Evolutionary conservation across 2,797 vertebrate genomes (phyloP).

Genomic region (Denticeps clupeoides): DNA sequence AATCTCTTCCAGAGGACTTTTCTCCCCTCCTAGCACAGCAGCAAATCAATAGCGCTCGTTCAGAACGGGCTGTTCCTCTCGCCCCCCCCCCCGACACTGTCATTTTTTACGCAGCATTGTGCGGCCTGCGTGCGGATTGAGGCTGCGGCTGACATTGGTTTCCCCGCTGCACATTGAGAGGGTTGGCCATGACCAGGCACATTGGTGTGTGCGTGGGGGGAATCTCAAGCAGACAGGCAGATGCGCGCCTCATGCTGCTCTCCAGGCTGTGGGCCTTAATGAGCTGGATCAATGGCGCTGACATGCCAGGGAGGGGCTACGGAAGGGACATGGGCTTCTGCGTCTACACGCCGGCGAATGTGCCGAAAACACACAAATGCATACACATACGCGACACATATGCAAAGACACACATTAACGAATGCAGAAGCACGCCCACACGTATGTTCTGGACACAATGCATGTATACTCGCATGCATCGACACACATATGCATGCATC

Average conservation of each 20-base stretch:
- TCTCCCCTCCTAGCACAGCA: slow-evolving; percentile 7
- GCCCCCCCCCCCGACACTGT: slow-evolving; percentile 7
- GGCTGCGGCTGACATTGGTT: slow-evolving; percentile 3
- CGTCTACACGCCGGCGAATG: too few species aligned
- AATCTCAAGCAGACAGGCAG: slow-evolving; percentile 6
- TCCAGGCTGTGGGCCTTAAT: slow-evolving; percentile 24
- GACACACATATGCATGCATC: too few species aligned
- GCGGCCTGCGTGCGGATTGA: slow-evolving; percentile 5
- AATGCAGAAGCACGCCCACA: too few species aligned
- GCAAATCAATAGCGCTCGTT: slow-evolving; percentile 18
- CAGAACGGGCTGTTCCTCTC: not conserved
- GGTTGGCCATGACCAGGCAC: slow-evolving; percentile 21
- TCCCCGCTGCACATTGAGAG: not conserved
- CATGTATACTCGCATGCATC: too few species aligned
- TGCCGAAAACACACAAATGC: too few species aligned
- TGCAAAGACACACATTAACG: slow-evolving; percentile 7
- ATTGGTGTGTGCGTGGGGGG: slow-evolving; percentile 14
- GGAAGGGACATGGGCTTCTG: too few species aligned
- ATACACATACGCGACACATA: too few species aligned
- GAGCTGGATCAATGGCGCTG: slow-evolving; percentile 31
- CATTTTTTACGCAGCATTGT: slow-evolving; percentile 1
- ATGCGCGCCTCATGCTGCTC: slow-evolving; percentile 21
- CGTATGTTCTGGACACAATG: too few species aligned
- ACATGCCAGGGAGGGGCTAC: slow-evolving; percentile 15
- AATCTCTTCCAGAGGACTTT: slow-evolving; percentile 22